Percentiles rank a stretch among this genome's conserved stretches.
phyloP scores from a whole-genome alignment of 2,888 invertebrate genomes.

The Tachina grossa region DNA sequence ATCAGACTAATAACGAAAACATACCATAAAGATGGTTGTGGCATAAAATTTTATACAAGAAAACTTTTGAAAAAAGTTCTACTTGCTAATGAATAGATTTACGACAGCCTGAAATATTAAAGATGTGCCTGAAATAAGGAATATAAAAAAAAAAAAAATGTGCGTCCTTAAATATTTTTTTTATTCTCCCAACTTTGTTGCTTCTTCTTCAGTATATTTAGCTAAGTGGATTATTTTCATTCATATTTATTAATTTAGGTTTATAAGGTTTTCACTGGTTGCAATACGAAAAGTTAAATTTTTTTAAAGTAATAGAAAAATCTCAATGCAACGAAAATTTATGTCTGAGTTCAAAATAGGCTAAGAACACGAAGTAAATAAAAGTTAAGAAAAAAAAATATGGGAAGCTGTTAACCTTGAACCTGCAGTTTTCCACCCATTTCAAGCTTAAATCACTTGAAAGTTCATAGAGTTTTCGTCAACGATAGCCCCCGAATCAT shows the following conservation, averaged over 20 bases:
- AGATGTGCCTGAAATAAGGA: conserved; percentile 11
- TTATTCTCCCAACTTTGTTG: not conserved
- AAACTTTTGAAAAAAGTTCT: conserved; percentile 81
- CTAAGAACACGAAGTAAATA: too few species aligned
- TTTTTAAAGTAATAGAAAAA: not conserved
- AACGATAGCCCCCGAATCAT: too few species aligned
- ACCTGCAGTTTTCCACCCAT: too few species aligned
- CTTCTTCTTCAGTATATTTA: conserved; percentile 16
- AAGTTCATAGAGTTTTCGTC: too few species aligned
- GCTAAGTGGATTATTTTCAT: conserved; percentile 56
- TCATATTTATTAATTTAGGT: conserved; percentile 20
- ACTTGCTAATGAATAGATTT: conserved; percentile 83
- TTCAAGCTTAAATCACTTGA: too few species aligned
- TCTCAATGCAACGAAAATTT: too few species aligned
- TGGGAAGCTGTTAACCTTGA: too few species aligned
- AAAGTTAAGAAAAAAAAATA: too few species aligned
- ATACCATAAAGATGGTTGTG: conserved; percentile 76
- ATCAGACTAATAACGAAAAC: conserved; percentile 83
- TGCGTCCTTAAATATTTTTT: conserved; percentile 39
- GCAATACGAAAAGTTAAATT: not conserved
- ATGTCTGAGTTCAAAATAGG: too few species aligned
- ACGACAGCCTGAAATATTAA: conserved; percentile 75
- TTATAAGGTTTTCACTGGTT: conserved; percentile 22
- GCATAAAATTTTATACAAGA: conserved; percentile 59
- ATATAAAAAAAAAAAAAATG: not conserved